These are phyloP conservation scores for Drosophila novamexicana DNA, from an alignment of 1,140 invertebrate genomes.

Conservation along the genomic window DNA sequence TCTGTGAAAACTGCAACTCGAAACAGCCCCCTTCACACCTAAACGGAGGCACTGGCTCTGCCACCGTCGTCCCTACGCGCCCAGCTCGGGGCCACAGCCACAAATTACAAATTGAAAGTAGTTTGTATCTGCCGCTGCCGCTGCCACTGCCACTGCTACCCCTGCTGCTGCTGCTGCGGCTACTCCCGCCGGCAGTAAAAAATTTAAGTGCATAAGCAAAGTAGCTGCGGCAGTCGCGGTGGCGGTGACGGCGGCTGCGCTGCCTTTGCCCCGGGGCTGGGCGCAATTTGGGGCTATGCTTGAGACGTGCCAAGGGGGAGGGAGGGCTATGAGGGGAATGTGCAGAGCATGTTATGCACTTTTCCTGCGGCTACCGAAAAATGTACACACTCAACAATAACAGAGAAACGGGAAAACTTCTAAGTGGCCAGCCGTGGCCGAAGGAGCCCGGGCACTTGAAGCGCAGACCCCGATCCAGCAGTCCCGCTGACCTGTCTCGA, in stretches of 20 bases:
- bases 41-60: constrained; percentile 2
- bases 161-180: constrained; percentile 44
- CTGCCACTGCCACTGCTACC: constrained; percentile 7
- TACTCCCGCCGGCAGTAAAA: constrained; percentile 62
- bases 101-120: constrained; percentile 83
- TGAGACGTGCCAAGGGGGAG: background rate
- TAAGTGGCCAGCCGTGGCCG: constrained; percentile 62
- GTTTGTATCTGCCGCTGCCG: constrained; percentile 70
- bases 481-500: background rate
- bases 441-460: constrained; percentile 70
- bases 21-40: constrained; percentile 68
- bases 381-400: constrained; percentile 37
- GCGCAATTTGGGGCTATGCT: constrained; percentile 36
- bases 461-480: constrained; percentile 12
- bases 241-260: constrained; percentile 23
- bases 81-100: constrained; percentile 46
- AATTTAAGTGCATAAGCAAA: constrained; percentile 80
- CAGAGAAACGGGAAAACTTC: constrained; percentile 52
- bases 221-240: constrained; percentile 61
- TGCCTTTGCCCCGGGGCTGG: constrained; percentile 26
- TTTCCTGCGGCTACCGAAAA: constrained; percentile 81
- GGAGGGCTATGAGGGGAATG: constrained; percentile 3
- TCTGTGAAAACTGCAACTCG: constrained; percentile 1
- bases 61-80: background rate
- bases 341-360: constrained; percentile 67